Evolutionary conservation across 2,113 vertebrate genomes (phyloP), one percentile per base, ranked within the genome.

Genomic region (Pungitius pungitius): DNA sequence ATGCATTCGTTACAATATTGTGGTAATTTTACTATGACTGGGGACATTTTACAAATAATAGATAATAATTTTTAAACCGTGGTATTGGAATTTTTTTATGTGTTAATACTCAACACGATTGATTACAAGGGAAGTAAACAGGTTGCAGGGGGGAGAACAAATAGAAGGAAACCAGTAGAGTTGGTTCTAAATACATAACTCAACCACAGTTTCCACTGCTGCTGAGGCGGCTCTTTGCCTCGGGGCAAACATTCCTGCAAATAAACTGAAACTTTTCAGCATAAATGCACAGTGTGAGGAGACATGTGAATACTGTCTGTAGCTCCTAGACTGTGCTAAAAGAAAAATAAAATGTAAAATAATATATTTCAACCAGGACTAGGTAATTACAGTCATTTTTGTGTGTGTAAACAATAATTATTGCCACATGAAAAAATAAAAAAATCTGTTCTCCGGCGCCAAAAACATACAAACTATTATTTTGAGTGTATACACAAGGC

Each of bases 361-460:
- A 59, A 26, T 67, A 63, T 45, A 64, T 67, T 82, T 43, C 43
- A 47, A 45, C 33, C 10, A 59, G 49, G 37, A 64, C 17, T 39
- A 55, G 27, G 61, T 80, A 78, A 81, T 85, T 49, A 42, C 58
- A 70, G 43, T 55, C 45, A 59, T 73, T 51, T 72, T 56, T 63
- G 52, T 63, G 55, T 64, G 20, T 52, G 54, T 52, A 77, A 73
- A 69, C 67, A 76, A 60, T 80, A 73, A 69, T 84, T 62, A 78
- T 80, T 57, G 76, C 47, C 65, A 58, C 72, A 61, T 57, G 37
- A 69, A 75, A 83, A 54, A 82, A 84, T 30, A 69, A 75, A 83
- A 54, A 82, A 84, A 81, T 58, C 82, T 73, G 76, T 85, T 78
- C 65, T 20, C 74, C 65, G 69, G 62, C 40, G 37, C 27, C 65